phyloP scores from a whole-genome alignment of 2,113 vertebrate species.

The cattle (Bos taurus) region DNA sequence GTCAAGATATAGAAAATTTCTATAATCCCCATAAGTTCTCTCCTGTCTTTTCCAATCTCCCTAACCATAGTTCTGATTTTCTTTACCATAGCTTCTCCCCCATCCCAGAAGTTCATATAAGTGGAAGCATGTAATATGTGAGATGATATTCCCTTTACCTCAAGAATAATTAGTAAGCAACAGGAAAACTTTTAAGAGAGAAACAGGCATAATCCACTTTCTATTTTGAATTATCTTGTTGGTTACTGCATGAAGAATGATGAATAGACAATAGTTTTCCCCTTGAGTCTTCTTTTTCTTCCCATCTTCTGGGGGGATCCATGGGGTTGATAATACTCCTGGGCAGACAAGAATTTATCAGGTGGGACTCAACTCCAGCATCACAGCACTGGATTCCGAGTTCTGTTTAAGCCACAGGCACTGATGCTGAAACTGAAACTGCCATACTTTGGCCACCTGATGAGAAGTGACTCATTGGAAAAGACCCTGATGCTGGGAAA shows the following conservation, averaged over 20 bases:
- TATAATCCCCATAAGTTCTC: neutral
- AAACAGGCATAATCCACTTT: neutral
- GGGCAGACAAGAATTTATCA: neutral
- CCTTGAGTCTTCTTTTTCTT: neutral
- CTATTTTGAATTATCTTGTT: neutral
- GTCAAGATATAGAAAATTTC: neutral
- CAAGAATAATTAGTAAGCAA: neutral
- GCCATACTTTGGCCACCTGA: neutral
- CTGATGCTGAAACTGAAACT: neutral
- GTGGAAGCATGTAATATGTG: neutral
- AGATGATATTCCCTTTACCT: neutral
- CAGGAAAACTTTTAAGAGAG: neutral
- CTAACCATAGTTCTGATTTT: neutral
- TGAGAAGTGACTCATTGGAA: neutral
- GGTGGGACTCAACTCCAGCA: accelerated
- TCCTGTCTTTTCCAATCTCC: neutral
- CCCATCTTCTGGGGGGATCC: neutral
- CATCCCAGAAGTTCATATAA: neutral
- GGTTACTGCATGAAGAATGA: neutral
- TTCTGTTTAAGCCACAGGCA: accelerated
- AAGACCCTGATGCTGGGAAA: neutral
- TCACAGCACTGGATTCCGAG: no score
- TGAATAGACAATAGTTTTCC: neutral
- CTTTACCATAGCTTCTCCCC: neutral
- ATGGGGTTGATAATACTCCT: neutral